Percentiles rank a stretch among this genome's conserved stretches.
phyloP scores from a whole-genome alignment of 1,140 invertebrate genomes.

The Neuroterus valhalla region DNA sequence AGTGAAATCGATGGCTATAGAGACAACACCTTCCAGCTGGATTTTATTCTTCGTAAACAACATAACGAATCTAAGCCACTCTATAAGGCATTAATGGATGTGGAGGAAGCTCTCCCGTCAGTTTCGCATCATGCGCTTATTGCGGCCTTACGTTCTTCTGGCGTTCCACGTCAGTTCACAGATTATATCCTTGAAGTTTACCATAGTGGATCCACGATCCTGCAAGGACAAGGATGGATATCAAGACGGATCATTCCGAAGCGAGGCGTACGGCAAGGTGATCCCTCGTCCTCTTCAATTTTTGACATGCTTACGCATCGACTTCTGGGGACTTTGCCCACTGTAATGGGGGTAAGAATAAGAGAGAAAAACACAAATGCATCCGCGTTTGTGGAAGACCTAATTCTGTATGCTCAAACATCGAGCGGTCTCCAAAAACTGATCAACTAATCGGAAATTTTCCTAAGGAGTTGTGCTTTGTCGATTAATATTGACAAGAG shows the following conservation, averaged over 20 bases:
- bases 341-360: constrained; percentile 52
- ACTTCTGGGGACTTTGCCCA: constrained; percentile 41
- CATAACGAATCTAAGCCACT: not conserved
- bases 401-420: constrained; percentile 59
- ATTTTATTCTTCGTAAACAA: constrained; percentile 1
- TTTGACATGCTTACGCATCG: constrained; percentile 46
- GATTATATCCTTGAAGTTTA: constrained; percentile 12
- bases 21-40: not conserved
- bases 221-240: constrained; percentile 10
- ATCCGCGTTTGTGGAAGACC: constrained; percentile 67
- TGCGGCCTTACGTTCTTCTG: constrained; percentile 35
- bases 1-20: not conserved
- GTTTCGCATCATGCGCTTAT: constrained; percentile 55
- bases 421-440: constrained; percentile 38
- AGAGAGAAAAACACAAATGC: constrained; percentile 45
- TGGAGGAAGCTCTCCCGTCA: constrained; percentile 66
- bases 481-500: constrained; percentile 61
- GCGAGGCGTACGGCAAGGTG: constrained; percentile 54
- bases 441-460: constrained; percentile 1
- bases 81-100: constrained; percentile 39
- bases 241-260: not conserved
- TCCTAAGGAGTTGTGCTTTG: constrained; percentile 51
- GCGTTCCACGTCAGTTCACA: constrained; percentile 7
- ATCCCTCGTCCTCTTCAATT: constrained; percentile 50
- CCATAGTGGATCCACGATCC: not conserved